Evolutionary conservation across 2,113 vertebrate genomes (phyloP), one percentile per base, ranked within the genome.

Genomic region (Pollachius pollachius): DNA sequence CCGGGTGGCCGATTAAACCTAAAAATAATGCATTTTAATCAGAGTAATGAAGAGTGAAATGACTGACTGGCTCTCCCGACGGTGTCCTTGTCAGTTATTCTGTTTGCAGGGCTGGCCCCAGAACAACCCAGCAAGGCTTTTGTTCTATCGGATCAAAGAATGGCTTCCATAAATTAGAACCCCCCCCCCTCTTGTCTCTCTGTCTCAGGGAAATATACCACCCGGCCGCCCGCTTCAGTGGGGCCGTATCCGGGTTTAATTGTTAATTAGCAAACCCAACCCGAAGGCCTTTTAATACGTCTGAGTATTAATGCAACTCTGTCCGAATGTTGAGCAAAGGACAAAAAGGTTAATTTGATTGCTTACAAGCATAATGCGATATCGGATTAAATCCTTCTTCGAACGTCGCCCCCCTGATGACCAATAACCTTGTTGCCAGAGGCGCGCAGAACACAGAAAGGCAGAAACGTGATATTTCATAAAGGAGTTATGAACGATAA

Each of bases 31-130:
- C 19, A 4, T 25, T 12, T 25, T 64, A 17, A 72, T 62, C 8
- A 34, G 34, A 69, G 8, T 30, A 12, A 18, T 52, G 48, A 56
- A 19, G n/a, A 60, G 15, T n/a, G 60, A 34, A 37, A 67, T 56
- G 15, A 56, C 52, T 37, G 34, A 54, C 16, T 74, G 37, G 64
- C 54, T 69, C 64, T 54, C 21, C 12, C 12, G 37, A 27, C 62
- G 21, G 25, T 25, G 15, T 27, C 61, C 19, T 12, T 13, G 0
- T 66, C 56, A n/a, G 15, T 71, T 19, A 67, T 30, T 71, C 16
- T 58, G n/a, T 71, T 67, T 68, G 69, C 21, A 21, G 19, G 15
- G 19, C 15, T 52, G 67, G 48, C 15, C 15, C 34, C 63, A 56
- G 15, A 18, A 37, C 8, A 30, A 17, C n/a, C 54, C 16, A 23